phyloP scores from a whole-genome alignment of 37 sponge, comb jelly and placozoan genomes.

The Petrosia ficiformis region DNA sequence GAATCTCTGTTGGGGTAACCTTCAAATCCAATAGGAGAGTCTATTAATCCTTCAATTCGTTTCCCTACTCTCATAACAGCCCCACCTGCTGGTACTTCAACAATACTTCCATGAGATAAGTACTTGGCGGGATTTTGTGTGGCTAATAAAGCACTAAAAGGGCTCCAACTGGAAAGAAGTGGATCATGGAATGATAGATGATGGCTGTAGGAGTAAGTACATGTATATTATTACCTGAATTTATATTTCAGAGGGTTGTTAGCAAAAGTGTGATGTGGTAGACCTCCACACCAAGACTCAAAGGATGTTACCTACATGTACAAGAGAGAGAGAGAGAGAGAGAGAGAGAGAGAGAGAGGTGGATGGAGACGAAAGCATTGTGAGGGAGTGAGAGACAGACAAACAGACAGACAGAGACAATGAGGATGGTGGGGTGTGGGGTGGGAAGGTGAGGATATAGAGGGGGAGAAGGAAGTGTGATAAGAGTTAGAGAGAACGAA shows the following conservation, averaged over 20 bases:
- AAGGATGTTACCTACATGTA: conserved; percentile 54
- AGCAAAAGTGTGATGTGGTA: conserved; percentile 85
- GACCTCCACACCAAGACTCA: conserved; percentile 87
- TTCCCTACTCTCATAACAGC: conserved; percentile 34
- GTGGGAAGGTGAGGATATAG: too few species aligned
- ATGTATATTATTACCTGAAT: conserved; percentile 80
- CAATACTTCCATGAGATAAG: conserved; percentile 72
- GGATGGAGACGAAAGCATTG: too few species aligned
- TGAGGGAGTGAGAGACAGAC: too few species aligned
- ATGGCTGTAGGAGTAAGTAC: too few species aligned
- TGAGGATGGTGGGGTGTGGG: too few species aligned
- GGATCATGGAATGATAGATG: background rate
- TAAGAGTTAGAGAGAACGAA: too few species aligned
- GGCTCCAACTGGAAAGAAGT: conserved; percentile 92
- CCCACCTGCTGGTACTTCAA: conserved; percentile 46
- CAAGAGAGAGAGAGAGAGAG: too few species aligned
- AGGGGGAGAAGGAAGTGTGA: too few species aligned
- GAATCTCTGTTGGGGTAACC: conserved; percentile 90
- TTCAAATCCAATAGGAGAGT: conserved; percentile 51
- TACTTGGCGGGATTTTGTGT: conserved; percentile 70
- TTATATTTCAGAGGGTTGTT: conserved; percentile 94
- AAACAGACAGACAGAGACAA: too few species aligned
- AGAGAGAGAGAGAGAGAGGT: too few species aligned
- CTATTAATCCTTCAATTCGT: background rate
- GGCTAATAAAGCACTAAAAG: conserved; percentile 66